Evolutionary conservation across 2,888 invertebrate genomes (phyloP).

Genomic region (Ceramica pisi): DNA sequence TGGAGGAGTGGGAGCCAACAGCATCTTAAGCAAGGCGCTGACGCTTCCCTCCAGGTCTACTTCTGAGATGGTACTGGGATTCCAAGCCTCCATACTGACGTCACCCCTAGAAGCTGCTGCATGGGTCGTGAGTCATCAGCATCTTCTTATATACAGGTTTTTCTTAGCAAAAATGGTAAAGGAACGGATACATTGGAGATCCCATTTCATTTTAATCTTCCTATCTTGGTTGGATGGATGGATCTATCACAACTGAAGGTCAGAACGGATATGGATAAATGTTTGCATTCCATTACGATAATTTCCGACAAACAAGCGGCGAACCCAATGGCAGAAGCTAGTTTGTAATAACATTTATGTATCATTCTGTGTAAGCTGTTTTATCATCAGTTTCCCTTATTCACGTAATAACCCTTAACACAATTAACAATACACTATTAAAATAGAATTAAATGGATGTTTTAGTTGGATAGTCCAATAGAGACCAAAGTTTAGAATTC

Average conservation of each 20-base stretch:
- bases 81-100: slow-evolving; percentile 78
- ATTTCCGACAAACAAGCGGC: no score
- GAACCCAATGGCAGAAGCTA: no score
- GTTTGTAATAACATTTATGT: no score
- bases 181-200: background rate
- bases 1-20: slow-evolving; percentile 79
- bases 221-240: no score
- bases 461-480: background rate
- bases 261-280: no score
- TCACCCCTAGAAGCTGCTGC: slow-evolving; percentile 78
- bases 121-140: slow-evolving; percentile 80
- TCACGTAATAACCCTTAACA: background rate
- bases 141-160: background rate
- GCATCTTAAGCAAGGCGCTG: slow-evolving; percentile 79
- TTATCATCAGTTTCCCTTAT: background rate
- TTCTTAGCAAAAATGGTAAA: background rate
- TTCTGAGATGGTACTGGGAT: slow-evolving; percentile 75
- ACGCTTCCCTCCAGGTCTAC: slow-evolving; percentile 71
- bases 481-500: background rate
- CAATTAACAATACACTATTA: background rate
- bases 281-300: no score
- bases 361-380: no score
- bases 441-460: background rate
- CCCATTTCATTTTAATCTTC: background rate
- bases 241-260: no score